Base-by-base conservation (phyloP, 2,113 vertebrate genomes). In the Syrrhaptes paradoxus region DNA sequence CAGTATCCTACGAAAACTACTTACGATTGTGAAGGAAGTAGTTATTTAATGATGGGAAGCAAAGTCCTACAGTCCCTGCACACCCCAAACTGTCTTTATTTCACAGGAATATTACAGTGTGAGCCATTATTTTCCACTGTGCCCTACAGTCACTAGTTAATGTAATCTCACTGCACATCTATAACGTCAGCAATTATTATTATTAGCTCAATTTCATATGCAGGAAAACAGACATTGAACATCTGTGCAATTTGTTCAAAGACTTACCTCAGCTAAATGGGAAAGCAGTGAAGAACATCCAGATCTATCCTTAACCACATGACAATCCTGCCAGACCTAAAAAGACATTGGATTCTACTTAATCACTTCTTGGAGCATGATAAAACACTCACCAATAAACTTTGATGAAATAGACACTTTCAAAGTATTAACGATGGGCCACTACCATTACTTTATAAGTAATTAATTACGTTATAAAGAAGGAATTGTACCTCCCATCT, bases 171-270 rank as follows among this genome's bases (percentile, higher is more conserved):
- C 52, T 77, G 61, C 38, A 78, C 6, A 74, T 59, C 78, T 67
- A 46, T 71, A 66, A 67, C 1, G 3, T 72, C 72, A 90, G 48
- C 52, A 67, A 67, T 94, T 86, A 77, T 85, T 74, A 72, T 94
- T 92, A 81, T 81, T 90, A 89, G 14, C 25, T 86, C 43, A 59
- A 68, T 78, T 90, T 90, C 68, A 80, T 74, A 38, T 92, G 52
- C 81, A 84, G 65, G 22, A 75, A 89, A 96, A 86, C 72, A 97
- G 90, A 72, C 76, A 75, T 2, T 65, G 85, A 92, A 93, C 86
- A 94, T 85, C 66, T 96, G 89, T 89, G 81, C 26, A 75, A 89
- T 89, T 95, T 87, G 70, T 94, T 93, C 84, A 92, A 89, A 94
- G 91, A 57, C 57, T 92, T 87, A 92, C 51, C 80, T 93, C 86